Percentiles rank a stretch among this genome's conserved stretches.
Evolutionary conservation across 1,140 invertebrate species (phyloP).

Genomic region (Drosophila elegans): DNA sequence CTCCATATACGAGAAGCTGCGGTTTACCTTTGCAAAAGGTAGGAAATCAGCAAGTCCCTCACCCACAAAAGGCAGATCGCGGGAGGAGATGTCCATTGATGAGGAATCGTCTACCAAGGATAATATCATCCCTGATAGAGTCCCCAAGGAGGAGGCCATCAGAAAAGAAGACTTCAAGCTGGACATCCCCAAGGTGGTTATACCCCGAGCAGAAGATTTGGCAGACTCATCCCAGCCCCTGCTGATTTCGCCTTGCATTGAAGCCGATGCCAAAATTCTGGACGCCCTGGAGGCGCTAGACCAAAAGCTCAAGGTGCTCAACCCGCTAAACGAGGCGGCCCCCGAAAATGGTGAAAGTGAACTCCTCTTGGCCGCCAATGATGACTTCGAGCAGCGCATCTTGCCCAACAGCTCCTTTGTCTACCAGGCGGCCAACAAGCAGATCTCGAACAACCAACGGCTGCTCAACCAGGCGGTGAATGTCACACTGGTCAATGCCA

Average conservation of each 20-base stretch:
- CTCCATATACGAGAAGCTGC: constrained; percentile 77
- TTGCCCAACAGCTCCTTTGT: constrained; percentile 76
- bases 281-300: constrained; percentile 71
- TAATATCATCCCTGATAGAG: no score
- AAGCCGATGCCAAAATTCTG: constrained; percentile 68
- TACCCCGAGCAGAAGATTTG: neutral
- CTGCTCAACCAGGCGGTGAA: constrained; percentile 76
- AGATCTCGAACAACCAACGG: constrained; percentile 69
- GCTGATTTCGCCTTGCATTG: constrained; percentile 44
- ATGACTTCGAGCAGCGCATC: constrained; percentile 77
- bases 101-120: neutral
- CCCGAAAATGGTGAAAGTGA: constrained; percentile 24
- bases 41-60: constrained; percentile 48
- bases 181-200: neutral
- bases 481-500: constrained; percentile 72
- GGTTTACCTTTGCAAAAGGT: constrained; percentile 62
- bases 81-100: constrained; percentile 1
- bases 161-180: neutral
- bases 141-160: neutral
- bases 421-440: constrained; percentile 70
- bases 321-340: constrained; percentile 10
- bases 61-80: constrained; percentile 24
- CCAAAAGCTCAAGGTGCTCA: constrained; percentile 63
- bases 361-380: constrained; percentile 39
- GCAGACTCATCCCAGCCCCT: neutral